Evolutionary conservation across 1,140 invertebrate species (phyloP).

Genomic region (Cylas formicarius): DNA sequence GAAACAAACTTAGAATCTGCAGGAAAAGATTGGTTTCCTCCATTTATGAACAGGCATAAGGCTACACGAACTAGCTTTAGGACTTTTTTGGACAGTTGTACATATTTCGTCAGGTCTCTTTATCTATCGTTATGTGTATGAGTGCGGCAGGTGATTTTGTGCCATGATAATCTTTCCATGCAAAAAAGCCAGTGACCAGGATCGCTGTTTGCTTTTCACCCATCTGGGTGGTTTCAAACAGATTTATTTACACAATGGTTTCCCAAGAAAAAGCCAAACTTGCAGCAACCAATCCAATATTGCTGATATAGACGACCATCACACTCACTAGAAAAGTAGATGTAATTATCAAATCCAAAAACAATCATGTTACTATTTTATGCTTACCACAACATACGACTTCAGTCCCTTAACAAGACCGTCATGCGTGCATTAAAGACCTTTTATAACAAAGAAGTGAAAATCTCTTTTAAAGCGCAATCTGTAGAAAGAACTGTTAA

Average conservation of each 20-base stretch:
- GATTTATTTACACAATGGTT: conserved; percentile 31
- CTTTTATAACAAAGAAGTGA: conserved; percentile 26
- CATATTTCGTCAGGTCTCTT: too few species aligned
- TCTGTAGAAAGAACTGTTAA: conserved; percentile 9
- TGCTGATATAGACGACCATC: conserved; percentile 31
- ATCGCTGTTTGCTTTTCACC: conserved; percentile 30
- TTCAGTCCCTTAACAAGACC: conserved; percentile 39
- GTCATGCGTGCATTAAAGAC: too few species aligned
- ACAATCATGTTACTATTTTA: conserved; percentile 31
- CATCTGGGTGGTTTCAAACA: conserved; percentile 32
- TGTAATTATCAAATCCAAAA: conserved; percentile 24
- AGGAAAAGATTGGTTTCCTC: too few species aligned
- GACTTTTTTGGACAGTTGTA: too few species aligned
- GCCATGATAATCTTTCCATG: conserved; percentile 39
- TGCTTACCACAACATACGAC: conserved; percentile 36
- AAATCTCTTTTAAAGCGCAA: conserved; percentile 16
- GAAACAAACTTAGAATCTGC: too few species aligned
- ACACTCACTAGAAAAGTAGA: conserved; percentile 31
- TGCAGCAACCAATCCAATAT: conserved; percentile 20
- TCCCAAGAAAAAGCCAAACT: conserved; percentile 23
- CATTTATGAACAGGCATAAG: too few species aligned
- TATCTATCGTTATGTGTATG: conserved; percentile 31
- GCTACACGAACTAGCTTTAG: too few species aligned
- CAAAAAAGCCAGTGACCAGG: conserved; percentile 32
- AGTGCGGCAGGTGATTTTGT: conserved; percentile 37